Evolutionary conservation across 2,113 vertebrate genomes (phyloP).

Genomic region (Equus przewalskii): DNA sequence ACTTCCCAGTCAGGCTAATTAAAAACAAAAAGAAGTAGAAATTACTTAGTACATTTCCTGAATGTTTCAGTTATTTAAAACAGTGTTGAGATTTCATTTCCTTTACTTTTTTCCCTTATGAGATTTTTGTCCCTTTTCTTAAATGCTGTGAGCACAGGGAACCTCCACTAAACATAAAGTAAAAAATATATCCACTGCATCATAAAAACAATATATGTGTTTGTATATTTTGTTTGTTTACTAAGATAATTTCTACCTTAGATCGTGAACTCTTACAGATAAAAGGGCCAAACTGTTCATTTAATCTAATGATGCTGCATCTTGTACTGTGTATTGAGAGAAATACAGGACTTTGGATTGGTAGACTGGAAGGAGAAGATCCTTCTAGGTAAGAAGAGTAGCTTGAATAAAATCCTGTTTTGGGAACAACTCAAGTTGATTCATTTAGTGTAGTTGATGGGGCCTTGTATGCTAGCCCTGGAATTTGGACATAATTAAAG

Average conservation of each 20-base stretch:
- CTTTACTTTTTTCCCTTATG: not conserved
- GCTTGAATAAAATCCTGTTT: not conserved
- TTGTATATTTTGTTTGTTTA: not conserved
- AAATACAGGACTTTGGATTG: not conserved
- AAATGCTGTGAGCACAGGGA: slow-evolving; percentile 4
- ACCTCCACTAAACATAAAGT: not conserved
- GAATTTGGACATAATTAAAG: slow-evolving; percentile 1
- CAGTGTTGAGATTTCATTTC: slow-evolving; percentile 32
- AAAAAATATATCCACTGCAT: not conserved
- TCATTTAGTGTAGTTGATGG: not conserved
- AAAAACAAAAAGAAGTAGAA: slow-evolving; percentile 34
- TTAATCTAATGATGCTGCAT: not conserved
- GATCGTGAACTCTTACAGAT: not conserved
- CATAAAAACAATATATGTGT: slow-evolving; percentile 16
- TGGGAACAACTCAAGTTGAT: not conserved
- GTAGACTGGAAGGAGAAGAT: not conserved
- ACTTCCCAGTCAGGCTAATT: not conserved
- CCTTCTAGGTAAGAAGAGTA: not conserved
- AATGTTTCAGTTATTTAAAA: slow-evolving; percentile 41
- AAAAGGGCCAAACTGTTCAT: not conserved
- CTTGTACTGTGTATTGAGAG: not conserved
- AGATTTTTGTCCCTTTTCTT: not conserved
- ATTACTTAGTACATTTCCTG: not conserved
- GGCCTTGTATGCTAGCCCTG: not conserved
- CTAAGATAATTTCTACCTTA: not conserved